Evolutionary conservation across 1,140 invertebrate species (phyloP).

Genomic region (Halotydeus destructor): DNA sequence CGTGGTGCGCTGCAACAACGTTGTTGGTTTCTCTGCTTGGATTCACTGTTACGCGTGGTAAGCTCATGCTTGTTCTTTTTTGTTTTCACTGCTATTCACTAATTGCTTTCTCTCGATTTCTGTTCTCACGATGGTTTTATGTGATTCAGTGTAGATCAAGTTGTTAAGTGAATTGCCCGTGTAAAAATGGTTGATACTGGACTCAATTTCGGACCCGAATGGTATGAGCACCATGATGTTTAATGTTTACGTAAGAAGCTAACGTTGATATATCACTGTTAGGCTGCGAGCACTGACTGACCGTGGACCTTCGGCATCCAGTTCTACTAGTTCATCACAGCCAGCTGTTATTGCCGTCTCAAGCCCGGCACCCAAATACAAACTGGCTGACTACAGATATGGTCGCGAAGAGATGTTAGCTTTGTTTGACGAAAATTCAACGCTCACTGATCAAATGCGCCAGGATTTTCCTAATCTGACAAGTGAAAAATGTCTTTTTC

Average conservation of each 20-base stretch:
- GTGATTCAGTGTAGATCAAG: too few species aligned
- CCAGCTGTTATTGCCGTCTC: not conserved
- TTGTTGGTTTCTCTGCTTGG: too few species aligned
- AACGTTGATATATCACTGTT: not conserved
- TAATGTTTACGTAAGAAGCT: slow-evolving; percentile 5
- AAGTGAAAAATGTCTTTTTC: slow-evolving; percentile 48
- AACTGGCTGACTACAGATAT: slow-evolving; percentile 52
- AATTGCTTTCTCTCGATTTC: too few species aligned
- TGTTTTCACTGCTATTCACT: too few species aligned
- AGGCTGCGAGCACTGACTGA: slow-evolving; percentile 30
- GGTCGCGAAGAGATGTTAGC: slow-evolving; percentile 73
- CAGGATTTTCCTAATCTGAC: slow-evolving; percentile 40
- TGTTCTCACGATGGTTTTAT: too few species aligned
- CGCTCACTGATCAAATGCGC: slow-evolving; percentile 39
- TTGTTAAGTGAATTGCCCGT: too few species aligned
- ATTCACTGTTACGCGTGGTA: too few species aligned
- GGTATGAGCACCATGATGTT: slow-evolving; percentile 19
- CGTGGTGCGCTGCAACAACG: too few species aligned
- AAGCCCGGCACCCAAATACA: slow-evolving; percentile 20
- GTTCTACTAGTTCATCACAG: not conserved
- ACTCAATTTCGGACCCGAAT: slow-evolving; percentile 32
- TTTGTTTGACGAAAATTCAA: slow-evolving; percentile 42
- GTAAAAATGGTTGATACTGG: slow-evolving; percentile 22
- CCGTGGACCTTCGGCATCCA: slow-evolving; percentile 17
- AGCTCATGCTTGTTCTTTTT: too few species aligned